A percentile compares a stretch with the other conserved stretches of the same genome.
Conservation (phyloP, 2,113 vertebrate genomes). For the Thunnus maccoyii region DNA sequence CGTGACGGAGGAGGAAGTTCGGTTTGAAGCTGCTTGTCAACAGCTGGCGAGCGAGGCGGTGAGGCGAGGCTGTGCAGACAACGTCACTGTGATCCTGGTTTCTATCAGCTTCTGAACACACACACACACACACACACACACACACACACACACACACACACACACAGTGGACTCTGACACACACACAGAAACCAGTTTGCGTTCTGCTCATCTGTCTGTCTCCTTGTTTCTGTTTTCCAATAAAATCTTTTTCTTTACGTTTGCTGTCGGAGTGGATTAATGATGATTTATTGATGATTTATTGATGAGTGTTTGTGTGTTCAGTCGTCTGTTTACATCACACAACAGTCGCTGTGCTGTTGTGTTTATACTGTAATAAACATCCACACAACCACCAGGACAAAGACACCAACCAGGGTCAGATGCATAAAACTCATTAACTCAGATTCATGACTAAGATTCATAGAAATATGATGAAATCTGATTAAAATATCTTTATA, state of each 20-base stretch:
- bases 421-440: no score
- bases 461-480: no score
- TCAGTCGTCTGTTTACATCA: not conserved
- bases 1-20: conserved; percentile 78
- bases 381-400: no score
- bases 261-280: not conserved
- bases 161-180: not conserved
- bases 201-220: not conserved
- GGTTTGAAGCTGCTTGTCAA: conserved; percentile 90
- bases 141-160: conserved; percentile 13
- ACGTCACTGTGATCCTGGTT: conserved; percentile 94
- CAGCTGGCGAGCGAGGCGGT: conserved; percentile 93
- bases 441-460: no score
- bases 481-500: no score
- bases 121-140: not conserved
- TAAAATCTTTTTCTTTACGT: conserved; percentile 42
- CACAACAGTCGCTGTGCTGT: not conserved
- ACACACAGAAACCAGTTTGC: not conserved
- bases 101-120: conserved; percentile 86
- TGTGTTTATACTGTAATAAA: no score
- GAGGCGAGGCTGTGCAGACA: conserved; percentile 94
- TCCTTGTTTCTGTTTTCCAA: conserved; percentile 38
- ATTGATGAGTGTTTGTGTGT: not conserved
- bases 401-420: no score
- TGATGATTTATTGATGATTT: not conserved